Evolutionary conservation across 2,888 invertebrate genomes (phyloP).

Genomic region (Nomada fucata): DNA sequence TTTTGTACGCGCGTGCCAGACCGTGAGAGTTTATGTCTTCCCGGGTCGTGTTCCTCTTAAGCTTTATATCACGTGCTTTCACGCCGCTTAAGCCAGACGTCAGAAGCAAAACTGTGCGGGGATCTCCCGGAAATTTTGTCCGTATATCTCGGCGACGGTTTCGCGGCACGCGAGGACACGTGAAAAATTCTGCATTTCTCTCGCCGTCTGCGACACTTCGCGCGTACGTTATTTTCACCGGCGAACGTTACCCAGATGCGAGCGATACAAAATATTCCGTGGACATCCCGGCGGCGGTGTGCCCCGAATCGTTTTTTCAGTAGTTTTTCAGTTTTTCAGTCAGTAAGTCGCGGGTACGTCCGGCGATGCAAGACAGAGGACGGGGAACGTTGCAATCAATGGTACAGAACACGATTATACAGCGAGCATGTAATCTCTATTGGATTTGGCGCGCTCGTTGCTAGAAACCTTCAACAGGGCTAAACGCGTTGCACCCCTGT

Average conservation of each 20-base stretch:
- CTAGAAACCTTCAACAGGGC: conserved; percentile 46
- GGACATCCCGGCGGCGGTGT: too few relatives aligned
- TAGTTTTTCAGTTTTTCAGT: too few relatives aligned
- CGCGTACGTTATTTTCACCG: not conserved
- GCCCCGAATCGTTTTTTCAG: too few relatives aligned
- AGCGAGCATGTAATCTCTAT: conserved; percentile 1
- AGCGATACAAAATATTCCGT: not conserved
- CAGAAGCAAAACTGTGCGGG: conserved; percentile 18
- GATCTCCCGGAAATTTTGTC: not conserved
- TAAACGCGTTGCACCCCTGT: conserved; percentile 31
- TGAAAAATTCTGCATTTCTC: not conserved
- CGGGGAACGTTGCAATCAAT: not conserved
- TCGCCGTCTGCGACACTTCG: not conserved
- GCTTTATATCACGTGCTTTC: conserved; percentile 47
- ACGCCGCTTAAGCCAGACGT: conserved; percentile 19
- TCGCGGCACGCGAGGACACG: not conserved
- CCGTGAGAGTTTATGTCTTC: conserved; percentile 54
- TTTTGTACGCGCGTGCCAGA: conserved; percentile 57
- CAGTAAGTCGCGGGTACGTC: not conserved
- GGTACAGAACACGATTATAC: not conserved
- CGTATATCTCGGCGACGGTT: not conserved
- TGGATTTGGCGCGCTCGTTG: conserved; percentile 25
- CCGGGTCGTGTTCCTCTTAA: conserved; percentile 14
- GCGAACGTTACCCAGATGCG: not conserved
- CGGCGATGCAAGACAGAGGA: not conserved